Evolutionary conservation across 2,888 invertebrate species (phyloP), one percentile per base, ranked within the genome.

Genomic region (Drosophila kambysellisi): DNA sequence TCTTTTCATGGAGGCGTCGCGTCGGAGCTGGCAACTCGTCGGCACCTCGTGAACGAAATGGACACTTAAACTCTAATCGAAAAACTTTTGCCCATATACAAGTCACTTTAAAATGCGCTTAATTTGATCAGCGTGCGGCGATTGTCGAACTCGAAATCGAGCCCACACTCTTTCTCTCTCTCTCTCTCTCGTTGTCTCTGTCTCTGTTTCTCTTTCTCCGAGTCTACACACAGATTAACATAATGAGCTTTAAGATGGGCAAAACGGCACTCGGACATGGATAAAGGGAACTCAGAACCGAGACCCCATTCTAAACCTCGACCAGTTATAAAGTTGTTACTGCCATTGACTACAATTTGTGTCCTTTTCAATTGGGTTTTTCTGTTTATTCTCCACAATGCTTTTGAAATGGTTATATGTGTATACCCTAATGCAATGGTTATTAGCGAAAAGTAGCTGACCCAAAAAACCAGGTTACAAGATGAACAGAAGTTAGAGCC

Each of bases 11-110:
- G 52, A 53, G 60, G 30, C 62, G 65, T 53, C 60, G 70, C 70
- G 66, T 66, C 35, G 50, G 54, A 39, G 17, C 65, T 60, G 59
- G 54, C 57, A 65, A 61, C 86, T 75, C 65, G 78, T 88, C 88
- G 83, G 80, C 88, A 84, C 83, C 83, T 84, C 88, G 79, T 84
- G 88, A 84, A 80, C 80, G 82, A 76, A 85, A 85, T 85, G 85
- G 85, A 88, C 88, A 83, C 85, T 85, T 85, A 83, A 89, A 89
- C 85, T 89, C 89, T 89, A 87, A 89, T 87, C 87, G 89, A 89
- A 87, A 87, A 87, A 87, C 88, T 87, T 87, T 89, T 82, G 60
- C 69, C 87, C 87, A 89, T 89, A 87, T 88, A 87, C 85, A 87
- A 89, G 85, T 87, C 88, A 88, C 88, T 87, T 87, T 82, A 89